phyloP scores from a whole-genome alignment of 2,113 vertebrate genomes.

The Zeus faber region DNA sequence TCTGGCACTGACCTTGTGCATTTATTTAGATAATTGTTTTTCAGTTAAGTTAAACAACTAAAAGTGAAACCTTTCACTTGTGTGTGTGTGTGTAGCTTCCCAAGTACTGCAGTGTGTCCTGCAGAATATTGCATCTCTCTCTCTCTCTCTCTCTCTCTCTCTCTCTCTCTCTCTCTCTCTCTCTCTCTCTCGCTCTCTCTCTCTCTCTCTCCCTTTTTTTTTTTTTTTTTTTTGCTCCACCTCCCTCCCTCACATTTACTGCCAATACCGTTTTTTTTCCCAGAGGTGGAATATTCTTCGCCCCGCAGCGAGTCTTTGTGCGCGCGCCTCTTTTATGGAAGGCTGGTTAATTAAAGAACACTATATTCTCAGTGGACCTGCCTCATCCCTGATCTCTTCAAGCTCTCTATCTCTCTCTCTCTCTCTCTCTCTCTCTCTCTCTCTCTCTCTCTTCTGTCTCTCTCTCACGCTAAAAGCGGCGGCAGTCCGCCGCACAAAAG shows the following conservation, averaged over 20 bases:
- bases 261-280: conserved; percentile 34
- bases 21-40: no score
- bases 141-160: conserved; percentile 4
- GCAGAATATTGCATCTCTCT: background rate
- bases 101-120: conserved; percentile 20
- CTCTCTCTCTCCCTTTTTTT: background rate
- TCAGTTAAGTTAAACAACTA: no score
- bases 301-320: conserved; percentile 39
- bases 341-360: conserved; percentile 69
- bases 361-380: conserved; percentile 59
- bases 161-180: background rate
- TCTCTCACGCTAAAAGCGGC: conserved; percentile 21
- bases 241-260: conserved; percentile 13
- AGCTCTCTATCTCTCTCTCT: conserved; percentile 31
- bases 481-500: conserved; percentile 20
- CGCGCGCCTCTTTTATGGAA: conserved; percentile 41
- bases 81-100: background rate
- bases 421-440: conserved; percentile 8
- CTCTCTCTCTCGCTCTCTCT: conserved; percentile 7
- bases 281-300: conserved; percentile 48
- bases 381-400: conserved; percentile 54
- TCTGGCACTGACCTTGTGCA: no score
- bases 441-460: background rate
- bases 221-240: no score
- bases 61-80: conserved; percentile 67